These are phyloP conservation scores for Rhabdophis nuchalis DNA, from an alignment of 2,797 vertebrate genomes.

Conservation along the genomic window DNA sequence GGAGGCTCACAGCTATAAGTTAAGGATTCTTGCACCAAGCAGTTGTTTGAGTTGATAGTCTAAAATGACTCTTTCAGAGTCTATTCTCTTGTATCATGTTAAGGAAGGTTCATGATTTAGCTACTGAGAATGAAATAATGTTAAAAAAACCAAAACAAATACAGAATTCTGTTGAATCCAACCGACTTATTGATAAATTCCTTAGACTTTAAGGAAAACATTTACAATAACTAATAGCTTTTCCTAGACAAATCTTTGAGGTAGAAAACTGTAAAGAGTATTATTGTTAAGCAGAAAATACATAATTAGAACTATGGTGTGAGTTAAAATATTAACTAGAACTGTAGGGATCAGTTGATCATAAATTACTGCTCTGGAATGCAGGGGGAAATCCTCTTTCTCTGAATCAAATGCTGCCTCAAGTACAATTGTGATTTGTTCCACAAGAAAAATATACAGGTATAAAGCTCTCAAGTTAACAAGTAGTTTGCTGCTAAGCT, in stretches of 20 bases:
- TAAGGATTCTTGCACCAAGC: background rate
- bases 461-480: background rate
- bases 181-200: background rate
- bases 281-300: background rate
- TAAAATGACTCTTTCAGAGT: background rate
- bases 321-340: background rate
- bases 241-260: background rate
- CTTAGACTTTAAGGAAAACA: background rate
- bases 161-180: background rate
- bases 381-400: background rate
- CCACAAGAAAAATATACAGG: background rate
- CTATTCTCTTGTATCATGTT: background rate
- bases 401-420: too few species aligned
- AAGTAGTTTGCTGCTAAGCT: background rate
- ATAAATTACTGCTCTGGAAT: background rate
- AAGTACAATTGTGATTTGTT: background rate
- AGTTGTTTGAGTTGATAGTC: background rate
- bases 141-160: conserved; percentile 6
- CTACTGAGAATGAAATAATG: background rate
- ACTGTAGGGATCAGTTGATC: background rate
- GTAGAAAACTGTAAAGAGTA: background rate
- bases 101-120: background rate
- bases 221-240: background rate
- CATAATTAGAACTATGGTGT: background rate
- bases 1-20: background rate